Evolutionary conservation across 2,888 invertebrate genomes (phyloP).

Genomic region (Chrysomela aeneicollis): DNA sequence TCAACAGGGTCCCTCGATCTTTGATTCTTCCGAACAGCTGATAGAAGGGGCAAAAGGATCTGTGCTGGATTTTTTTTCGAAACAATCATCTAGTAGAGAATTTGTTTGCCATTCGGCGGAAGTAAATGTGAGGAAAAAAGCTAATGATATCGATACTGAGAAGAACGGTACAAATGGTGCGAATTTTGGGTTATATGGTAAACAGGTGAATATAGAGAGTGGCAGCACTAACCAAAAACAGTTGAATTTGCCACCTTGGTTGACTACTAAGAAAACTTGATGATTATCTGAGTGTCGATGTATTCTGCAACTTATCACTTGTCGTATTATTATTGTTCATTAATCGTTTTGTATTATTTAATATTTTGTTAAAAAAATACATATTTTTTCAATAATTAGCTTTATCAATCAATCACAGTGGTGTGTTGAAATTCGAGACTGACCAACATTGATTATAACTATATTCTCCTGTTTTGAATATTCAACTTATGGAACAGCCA

Average conservation of each 20-base stretch:
- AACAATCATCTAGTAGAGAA: no score
- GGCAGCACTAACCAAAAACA: not conserved
- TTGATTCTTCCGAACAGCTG: conserved; percentile 1
- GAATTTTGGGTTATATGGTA: not conserved
- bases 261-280: conserved; percentile 17
- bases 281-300: not conserved
- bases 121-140: not conserved
- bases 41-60: not conserved
- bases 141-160: not conserved
- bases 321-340: no score
- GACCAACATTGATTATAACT: no score
- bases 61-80: no score
- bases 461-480: no score
- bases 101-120: not conserved
- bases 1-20: conserved; percentile 10
- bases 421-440: no score
- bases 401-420: no score
- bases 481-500: no score
- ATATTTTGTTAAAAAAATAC: no score
- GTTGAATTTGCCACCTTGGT: conserved; percentile 32
- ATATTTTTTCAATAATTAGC: no score
- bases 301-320: no score
- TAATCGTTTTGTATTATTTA: no score
- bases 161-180: not conserved
- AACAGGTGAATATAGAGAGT: not conserved